These are phyloP conservation scores for Podiceps cristatus DNA, from an alignment of 2,113 vertebrate species.

Conservation along the genomic window DNA sequence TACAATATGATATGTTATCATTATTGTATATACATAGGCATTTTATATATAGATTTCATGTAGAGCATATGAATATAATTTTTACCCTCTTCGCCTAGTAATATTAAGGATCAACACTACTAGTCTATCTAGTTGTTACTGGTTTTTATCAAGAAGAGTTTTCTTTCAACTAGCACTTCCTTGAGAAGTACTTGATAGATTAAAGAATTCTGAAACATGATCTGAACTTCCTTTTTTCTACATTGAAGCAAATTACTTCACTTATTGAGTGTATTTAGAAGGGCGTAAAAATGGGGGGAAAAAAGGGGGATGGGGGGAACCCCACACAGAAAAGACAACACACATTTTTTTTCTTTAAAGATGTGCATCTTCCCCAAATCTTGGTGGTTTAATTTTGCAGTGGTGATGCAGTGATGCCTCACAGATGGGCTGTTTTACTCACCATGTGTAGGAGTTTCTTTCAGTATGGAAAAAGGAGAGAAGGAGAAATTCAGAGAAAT, in stretches of 20 bases:
- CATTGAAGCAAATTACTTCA: neutral
- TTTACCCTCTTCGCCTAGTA: neutral
- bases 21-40: neutral
- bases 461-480: neutral
- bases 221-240: neutral
- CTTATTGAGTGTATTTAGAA: neutral
- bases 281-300: neutral
- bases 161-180: neutral
- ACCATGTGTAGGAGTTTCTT: neutral
- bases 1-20: neutral
- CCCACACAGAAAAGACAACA: too few species aligned
- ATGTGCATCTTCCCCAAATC: neutral
- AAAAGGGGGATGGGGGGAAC: too few species aligned
- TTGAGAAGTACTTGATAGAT: neutral
- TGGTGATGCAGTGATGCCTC: neutral
- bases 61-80: neutral
- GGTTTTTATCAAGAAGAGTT: neutral
- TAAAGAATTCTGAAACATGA: neutral
- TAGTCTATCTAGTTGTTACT: neutral
- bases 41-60: neutral
- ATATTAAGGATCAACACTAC: neutral
- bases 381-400: neutral
- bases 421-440: slow-evolving; percentile 10
- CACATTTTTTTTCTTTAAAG: neutral
- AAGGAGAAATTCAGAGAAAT: neutral